phyloP scores from a whole-genome alignment of 2,888 invertebrate genomes.

The Blera fallax region DNA sequence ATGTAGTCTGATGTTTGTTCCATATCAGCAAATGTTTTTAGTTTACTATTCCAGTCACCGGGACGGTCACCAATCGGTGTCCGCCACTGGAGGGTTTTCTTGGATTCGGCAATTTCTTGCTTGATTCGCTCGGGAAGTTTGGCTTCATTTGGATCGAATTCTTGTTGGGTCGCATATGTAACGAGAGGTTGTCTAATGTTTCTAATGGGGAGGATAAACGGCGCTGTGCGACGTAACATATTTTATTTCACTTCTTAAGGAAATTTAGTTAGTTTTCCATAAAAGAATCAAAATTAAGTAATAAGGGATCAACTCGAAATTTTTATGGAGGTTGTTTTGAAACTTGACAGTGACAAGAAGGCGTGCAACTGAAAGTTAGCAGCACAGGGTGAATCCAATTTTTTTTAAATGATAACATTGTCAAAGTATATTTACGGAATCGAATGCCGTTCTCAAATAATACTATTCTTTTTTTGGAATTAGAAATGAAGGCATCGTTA shows the following conservation, averaged over 20 bases:
- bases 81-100: conserved; percentile 85
- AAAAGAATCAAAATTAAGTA: conserved; percentile 2
- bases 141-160: conserved; percentile 39
- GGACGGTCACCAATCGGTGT: conserved; percentile 84
- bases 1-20: conserved; percentile 82
- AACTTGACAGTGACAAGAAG: conserved; percentile 13
- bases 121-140: conserved; percentile 74
- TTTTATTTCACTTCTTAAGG: not conserved
- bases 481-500: no score
- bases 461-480: no score
- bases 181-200: not conserved
- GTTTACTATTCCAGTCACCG: conserved; percentile 84
- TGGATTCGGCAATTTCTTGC: conserved; percentile 77
- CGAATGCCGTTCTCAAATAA: no score
- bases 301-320: not conserved
- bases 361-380: no score
- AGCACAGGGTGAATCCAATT: not conserved
- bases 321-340: not conserved
- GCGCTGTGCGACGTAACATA: conserved; percentile 35
- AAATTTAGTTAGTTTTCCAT: not conserved
- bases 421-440: no score
- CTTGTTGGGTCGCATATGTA: not conserved
- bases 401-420: no score
- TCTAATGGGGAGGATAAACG: not conserved
- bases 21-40: conserved; percentile 84